These are phyloP conservation scores for Propsilocerus akamusi DNA, from an alignment of 1,140 invertebrate species.

Conservation along the genomic window DNA sequence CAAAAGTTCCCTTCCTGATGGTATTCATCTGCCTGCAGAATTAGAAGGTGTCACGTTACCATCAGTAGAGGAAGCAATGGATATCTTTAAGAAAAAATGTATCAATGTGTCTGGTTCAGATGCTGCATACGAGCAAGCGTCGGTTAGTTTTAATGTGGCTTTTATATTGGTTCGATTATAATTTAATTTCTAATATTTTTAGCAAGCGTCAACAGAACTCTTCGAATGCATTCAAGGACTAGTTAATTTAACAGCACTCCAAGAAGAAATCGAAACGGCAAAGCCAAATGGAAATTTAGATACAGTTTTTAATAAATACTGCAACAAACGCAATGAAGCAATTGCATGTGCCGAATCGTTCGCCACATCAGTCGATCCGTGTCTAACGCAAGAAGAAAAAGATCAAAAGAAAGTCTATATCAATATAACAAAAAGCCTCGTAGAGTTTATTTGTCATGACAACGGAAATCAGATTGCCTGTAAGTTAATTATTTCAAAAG, in stretches of 20 bases:
- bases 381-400: constrained; percentile 38
- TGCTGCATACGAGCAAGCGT: neutral
- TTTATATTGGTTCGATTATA: neutral
- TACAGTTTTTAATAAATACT: constrained; percentile 42
- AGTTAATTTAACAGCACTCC: constrained; percentile 29
- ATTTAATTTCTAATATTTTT: neutral
- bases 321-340: constrained; percentile 34
- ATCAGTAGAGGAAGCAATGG: neutral
- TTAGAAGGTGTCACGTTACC: neutral
- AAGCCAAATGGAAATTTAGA: constrained; percentile 38
- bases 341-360: constrained; percentile 39
- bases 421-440: constrained; percentile 41
- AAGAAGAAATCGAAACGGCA: constrained; percentile 37
- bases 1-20: neutral
- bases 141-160: neutral
- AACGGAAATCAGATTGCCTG: constrained; percentile 63
- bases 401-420: constrained; percentile 33
- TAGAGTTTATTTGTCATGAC: constrained; percentile 52
- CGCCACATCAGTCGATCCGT: constrained; percentile 34
- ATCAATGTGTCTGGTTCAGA: neutral
- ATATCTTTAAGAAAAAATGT: neutral
- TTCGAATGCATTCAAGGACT: constrained; percentile 26
- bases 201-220: neutral
- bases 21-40: neutral
- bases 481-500: constrained; percentile 28